Percentiles rank a stretch among this genome's conserved stretches.
phyloP scores from a whole-genome alignment of 1,140 invertebrate species.

The Homalodisca vitripennis region DNA sequence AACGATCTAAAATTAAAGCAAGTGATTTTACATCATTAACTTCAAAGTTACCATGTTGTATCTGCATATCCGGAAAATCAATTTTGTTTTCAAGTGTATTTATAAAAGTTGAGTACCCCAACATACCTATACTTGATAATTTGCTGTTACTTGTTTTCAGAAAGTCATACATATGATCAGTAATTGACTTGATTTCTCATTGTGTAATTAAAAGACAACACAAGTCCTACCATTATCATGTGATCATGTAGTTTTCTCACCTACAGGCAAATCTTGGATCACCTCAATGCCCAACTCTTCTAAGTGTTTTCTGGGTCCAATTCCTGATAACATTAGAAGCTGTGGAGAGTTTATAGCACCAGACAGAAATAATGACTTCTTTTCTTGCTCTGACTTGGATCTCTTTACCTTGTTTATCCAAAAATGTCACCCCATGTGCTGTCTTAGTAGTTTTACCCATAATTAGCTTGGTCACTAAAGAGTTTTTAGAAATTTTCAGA shows the following conservation, averaged over 20 bases:
- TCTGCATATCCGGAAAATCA: constrained; percentile 77
- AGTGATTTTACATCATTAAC: constrained; percentile 68
- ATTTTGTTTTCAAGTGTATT: constrained; percentile 74
- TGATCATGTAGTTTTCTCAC: constrained; percentile 80
- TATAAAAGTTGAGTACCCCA: constrained; percentile 77
- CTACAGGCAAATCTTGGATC: constrained; percentile 66
- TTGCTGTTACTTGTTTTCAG: constrained; percentile 48
- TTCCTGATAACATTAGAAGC: constrained; percentile 70
- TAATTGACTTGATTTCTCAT: constrained; percentile 69
- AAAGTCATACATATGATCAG: constrained; percentile 72
- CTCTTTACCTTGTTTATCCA: constrained; percentile 40
- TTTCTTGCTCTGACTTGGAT: constrained; percentile 31
- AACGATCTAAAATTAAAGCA: not conserved
- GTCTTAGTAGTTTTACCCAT: constrained; percentile 66
- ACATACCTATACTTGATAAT: constrained; percentile 69
- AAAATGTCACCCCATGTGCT: constrained; percentile 69
- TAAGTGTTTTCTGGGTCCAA: constrained; percentile 68
- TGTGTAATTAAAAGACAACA: constrained; percentile 58
- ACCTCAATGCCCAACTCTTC: constrained; percentile 63
- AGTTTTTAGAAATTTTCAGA: constrained; percentile 62
- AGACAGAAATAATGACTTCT: constrained; percentile 51
- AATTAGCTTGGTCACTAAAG: constrained; percentile 70
- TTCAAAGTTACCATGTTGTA: constrained; percentile 76
- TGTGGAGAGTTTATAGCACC: constrained; percentile 68
- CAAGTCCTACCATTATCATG: not conserved